Evolutionary conservation across 2,888 invertebrate species (phyloP), one percentile per base, ranked within the genome.

Genomic region (Ypsolopha scabrella): DNA sequence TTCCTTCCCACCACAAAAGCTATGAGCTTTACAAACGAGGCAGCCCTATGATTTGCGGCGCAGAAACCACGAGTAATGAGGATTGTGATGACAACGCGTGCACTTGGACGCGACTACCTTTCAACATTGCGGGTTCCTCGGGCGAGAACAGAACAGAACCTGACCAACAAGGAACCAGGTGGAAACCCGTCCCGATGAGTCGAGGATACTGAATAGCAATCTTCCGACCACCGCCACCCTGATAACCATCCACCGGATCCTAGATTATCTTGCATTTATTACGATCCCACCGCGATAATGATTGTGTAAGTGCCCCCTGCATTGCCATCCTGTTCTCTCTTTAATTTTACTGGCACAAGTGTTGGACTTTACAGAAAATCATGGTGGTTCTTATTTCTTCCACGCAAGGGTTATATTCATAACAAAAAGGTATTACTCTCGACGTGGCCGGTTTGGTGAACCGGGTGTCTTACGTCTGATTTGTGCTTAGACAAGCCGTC

Each of bases 281-380:
- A 37, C 50, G 43, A 48, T 14, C 48, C 13, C 13, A 14, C 37
- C 46, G 46, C n/a, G 46, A 49, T 49, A 49, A 49, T 41, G 49
- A 49, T 41, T 49, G 49, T 33, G 33, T 49, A 49, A 39, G 33
- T 49, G 38, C 24, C 14, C 24, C 10, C 41, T 41, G 11, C 7
- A 49, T 46, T 13, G 43, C 13, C 8, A 13, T 43, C 43, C 43
- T 43, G 43, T 43, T 43, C 14, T 13, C 11, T 13, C 6, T 43
- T 13, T 43, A 13, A 13, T 43, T 43, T 43, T 8, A 14, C 43
- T 43, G n/a, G 6, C 9, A 38, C 38, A 8, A 10, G 38, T 38
- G 24, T 24, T 24, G 24, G 2, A 24, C 24, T 24, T 24, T 24
- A 24, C 24, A 24, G 6, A 13, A 43, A 43, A 43, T 43, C 9